phyloP scores from a whole-genome alignment of 2,797 vertebrate genomes.

The Pelobates cultripes region DNA sequence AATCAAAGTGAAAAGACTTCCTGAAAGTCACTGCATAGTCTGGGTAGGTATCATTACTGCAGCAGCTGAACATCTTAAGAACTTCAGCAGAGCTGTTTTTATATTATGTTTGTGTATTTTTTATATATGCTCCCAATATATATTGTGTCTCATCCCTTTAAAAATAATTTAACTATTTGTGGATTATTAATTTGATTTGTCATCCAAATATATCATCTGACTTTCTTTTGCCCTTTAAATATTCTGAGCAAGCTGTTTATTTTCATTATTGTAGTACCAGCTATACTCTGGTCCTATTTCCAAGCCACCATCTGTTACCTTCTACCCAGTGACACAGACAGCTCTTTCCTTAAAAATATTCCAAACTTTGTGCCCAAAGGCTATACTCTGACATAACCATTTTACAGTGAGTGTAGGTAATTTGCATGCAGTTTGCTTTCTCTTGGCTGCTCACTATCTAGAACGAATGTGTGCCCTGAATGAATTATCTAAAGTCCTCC shows the following conservation, averaged over 20 bases:
- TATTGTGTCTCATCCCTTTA: no score
- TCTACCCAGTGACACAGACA: slow-evolving; percentile 29
- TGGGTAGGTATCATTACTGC: no score
- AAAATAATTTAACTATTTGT: no score
- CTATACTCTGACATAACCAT: slow-evolving; percentile 25
- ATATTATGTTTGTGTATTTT: no score
- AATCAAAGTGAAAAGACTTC: no score
- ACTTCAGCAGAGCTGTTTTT: no score
- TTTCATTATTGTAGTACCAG: slow-evolving; percentile 9
- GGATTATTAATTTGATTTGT: neutral
- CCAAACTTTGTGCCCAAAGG: slow-evolving; percentile 35
- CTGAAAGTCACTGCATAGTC: no score
- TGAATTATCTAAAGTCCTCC: neutral
- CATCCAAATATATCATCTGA: neutral
- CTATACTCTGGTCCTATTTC: slow-evolving; percentile 22
- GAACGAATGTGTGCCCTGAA: slow-evolving; percentile 12
- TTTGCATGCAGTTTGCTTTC: slow-evolving; percentile 14
- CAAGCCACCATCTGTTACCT: slow-evolving; percentile 49
- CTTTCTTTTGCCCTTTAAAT: neutral
- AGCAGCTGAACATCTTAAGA: no score
- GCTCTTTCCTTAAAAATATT: slow-evolving; percentile 18
- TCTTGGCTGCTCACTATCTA: neutral
- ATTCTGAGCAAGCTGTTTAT: slow-evolving; percentile 16
- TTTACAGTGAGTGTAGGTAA: slow-evolving; percentile 14
- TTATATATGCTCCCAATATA: no score